A percentile compares a stretch with the other conserved stretches of the same genome.
phyloP scores from a whole-genome alignment of 2,797 vertebrate species.

The Harpagifer antarcticus region DNA sequence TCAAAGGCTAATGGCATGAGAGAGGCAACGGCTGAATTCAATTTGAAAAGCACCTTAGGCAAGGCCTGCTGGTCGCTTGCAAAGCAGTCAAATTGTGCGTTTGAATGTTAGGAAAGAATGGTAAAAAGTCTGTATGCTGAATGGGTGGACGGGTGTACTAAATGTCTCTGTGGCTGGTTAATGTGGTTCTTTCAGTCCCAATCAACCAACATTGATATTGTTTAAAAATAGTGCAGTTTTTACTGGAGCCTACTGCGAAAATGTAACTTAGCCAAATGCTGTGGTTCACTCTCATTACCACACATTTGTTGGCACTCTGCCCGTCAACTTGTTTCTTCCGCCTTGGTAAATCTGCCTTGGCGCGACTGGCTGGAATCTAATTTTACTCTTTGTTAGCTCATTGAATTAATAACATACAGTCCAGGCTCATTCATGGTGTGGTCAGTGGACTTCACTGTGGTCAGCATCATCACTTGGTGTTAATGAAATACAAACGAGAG shows the following conservation, averaged over 20 bases:
- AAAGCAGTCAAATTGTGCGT: conserved; percentile 40
- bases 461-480: conserved; percentile 8
- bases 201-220: conserved; percentile 39
- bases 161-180: conserved; percentile 41
- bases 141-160: conserved; percentile 41
- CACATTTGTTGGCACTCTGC: conserved; percentile 4
- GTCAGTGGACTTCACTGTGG: conserved; percentile 12
- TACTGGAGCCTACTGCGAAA: conserved; percentile 25
- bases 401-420: conserved; percentile 27
- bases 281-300: conserved; percentile 24
- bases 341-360: conserved; percentile 15
- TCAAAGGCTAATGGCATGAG: conserved; percentile 50
- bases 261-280: conserved; percentile 31
- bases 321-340: background rate
- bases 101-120: conserved; percentile 30
- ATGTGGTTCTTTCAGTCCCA: conserved; percentile 53
- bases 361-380: conserved; percentile 18
- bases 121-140: conserved; percentile 32
- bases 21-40: conserved; percentile 36
- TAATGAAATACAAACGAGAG: conserved; percentile 22
- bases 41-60: conserved; percentile 50
- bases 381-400: conserved; percentile 35
- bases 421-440: conserved; percentile 7
- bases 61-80: conserved; percentile 30
- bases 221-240: conserved; percentile 32